Percentiles rank a stretch among this genome's conserved stretches.
These are phyloP conservation scores for Poeciliopsis paucimaculata DNA, from an alignment of 2,797 vertebrate species.

Conservation along the genomic window DNA sequence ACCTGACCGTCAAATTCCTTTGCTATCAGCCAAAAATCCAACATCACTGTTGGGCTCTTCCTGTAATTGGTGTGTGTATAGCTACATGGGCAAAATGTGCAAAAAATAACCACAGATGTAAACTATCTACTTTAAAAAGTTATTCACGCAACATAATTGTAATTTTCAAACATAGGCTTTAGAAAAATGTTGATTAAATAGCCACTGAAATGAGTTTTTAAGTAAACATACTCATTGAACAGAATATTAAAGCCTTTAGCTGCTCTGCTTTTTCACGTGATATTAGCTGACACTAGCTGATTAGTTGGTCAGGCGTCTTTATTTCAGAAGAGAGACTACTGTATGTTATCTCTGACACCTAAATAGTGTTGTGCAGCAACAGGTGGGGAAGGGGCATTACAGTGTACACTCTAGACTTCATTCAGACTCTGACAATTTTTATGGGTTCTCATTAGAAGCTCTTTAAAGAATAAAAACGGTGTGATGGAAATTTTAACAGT, in stretches of 20 bases:
- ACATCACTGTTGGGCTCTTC: not conserved
- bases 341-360: not conserved
- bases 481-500: not conserved
- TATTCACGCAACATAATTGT: not conserved
- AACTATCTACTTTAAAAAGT: not conserved
- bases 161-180: not conserved
- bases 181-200: too few relatives aligned
- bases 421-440: not conserved
- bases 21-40: slow-evolving; percentile 26
- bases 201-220: not conserved
- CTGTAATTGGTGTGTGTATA: slow-evolving; percentile 2
- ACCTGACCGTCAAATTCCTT: slow-evolving; percentile 32
- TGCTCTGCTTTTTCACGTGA: not conserved
- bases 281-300: not conserved
- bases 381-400: not conserved
- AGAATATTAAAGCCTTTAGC: not conserved
- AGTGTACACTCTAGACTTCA: not conserved
- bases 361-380: not conserved
- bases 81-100: not conserved
- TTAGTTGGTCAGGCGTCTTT: not conserved
- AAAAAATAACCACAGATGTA: not conserved
- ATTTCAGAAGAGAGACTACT: not conserved
- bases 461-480: not conserved
- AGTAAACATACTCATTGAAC: not conserved
- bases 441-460: not conserved